Conservation (phyloP, 2,888 invertebrate species). For the Lathronympha strigana region DNA sequence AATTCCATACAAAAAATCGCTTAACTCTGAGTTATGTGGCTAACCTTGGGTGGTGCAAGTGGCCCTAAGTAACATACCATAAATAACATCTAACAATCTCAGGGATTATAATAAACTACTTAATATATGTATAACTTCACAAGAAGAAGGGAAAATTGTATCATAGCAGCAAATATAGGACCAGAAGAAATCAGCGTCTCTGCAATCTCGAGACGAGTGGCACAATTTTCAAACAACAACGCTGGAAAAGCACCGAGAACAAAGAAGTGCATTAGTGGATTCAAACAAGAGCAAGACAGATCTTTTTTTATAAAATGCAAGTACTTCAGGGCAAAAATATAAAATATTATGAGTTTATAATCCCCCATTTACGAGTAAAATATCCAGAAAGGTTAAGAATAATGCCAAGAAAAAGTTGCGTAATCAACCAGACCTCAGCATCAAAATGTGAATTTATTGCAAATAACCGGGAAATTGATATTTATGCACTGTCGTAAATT, state of each 20-base stretch:
- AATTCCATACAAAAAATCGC: too few relatives aligned
- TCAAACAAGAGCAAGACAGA: slow-evolving; percentile 6
- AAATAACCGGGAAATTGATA: slow-evolving; percentile 63
- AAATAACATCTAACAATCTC: too few relatives aligned
- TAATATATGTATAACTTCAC: not conserved
- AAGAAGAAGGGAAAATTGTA: not conserved
- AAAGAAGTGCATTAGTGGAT: slow-evolving; percentile 29
- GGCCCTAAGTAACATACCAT: too few relatives aligned
- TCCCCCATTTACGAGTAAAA: not conserved
- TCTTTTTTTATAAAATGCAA: slow-evolving; percentile 15
- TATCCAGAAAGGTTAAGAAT: slow-evolving; percentile 45
- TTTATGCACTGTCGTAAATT: slow-evolving; percentile 66
- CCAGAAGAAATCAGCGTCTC: slow-evolving; percentile 16
- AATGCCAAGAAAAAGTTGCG: slow-evolving; percentile 50
- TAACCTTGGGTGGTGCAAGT: too few relatives aligned
- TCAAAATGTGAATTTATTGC: slow-evolving; percentile 67
- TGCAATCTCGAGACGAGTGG: slow-evolving; percentile 23
- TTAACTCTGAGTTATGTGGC: too few relatives aligned
- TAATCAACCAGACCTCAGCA: slow-evolving; percentile 51
- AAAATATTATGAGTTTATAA: not conserved
- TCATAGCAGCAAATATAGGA: not conserved
- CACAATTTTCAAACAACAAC: slow-evolving; percentile 23
- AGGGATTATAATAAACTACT: too few relatives aligned
- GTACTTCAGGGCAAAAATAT: slow-evolving; percentile 5
- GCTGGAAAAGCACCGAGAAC: slow-evolving; percentile 13